phyloP scores from a whole-genome alignment of 2,797 vertebrate genomes.

The Poecilia velifera region DNA sequence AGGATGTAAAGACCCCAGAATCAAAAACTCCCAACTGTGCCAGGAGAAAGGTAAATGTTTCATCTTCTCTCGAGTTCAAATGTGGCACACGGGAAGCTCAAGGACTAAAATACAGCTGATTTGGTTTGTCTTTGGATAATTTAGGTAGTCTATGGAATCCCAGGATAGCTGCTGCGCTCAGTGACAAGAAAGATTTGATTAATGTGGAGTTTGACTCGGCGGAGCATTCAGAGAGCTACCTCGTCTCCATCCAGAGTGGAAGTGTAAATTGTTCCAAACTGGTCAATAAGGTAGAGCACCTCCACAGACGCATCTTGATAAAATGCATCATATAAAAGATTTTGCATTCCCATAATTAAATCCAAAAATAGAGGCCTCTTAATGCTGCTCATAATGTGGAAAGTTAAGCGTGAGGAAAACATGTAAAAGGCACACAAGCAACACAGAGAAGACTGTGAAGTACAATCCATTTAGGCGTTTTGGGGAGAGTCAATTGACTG shows the following conservation, averaged over 20 bases:
- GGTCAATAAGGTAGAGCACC: constrained; percentile 68
- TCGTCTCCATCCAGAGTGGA: constrained; percentile 58
- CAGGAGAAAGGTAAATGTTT: constrained; percentile 68
- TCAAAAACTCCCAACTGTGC: constrained; percentile 57
- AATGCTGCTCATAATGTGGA: background rate
- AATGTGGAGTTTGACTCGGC: constrained; percentile 64
- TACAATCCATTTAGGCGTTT: background rate
- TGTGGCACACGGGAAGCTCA: background rate
- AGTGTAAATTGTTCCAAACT: constrained; percentile 29
- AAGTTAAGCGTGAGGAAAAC: background rate
- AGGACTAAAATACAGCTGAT: background rate
- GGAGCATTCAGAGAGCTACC: constrained; percentile 70
- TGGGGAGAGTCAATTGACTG: background rate
- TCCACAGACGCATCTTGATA: background rate
- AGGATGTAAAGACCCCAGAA: constrained; percentile 66
- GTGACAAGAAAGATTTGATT: constrained; percentile 26
- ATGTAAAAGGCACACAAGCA: background rate
- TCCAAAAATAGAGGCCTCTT: background rate
- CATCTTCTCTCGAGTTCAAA: background rate
- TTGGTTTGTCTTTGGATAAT: constrained; percentile 23
- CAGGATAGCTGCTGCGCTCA: constrained; percentile 25
- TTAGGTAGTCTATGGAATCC: constrained; percentile 76
- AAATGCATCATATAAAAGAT: background rate
- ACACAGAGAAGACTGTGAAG: background rate
- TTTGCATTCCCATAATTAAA: background rate